These are phyloP conservation scores for Ormia ochracea DNA, from an alignment of 2,888 invertebrate genomes.

Conservation along the genomic window DNA sequence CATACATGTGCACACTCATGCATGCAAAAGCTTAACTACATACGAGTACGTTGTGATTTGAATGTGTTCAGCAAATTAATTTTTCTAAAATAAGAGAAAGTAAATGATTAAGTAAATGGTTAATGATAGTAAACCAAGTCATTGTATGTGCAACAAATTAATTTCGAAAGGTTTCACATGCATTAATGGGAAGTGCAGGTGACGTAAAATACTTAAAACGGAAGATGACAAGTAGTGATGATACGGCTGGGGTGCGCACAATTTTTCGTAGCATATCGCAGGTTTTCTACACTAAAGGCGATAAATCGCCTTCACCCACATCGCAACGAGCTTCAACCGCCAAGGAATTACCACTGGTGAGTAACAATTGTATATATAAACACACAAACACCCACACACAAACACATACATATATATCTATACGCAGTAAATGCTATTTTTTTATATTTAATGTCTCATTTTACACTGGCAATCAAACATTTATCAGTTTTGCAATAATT, in stretches of 20 bases:
- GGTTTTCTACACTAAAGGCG: conserved; percentile 68
- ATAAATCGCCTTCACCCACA: conserved; percentile 58
- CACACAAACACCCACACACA: too few species aligned
- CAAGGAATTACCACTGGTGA: conserved; percentile 48
- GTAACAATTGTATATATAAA: conserved; percentile 12
- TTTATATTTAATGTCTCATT: not conserved
- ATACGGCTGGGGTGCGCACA: conserved; percentile 67
- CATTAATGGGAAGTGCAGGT: not conserved
- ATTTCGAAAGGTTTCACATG: not conserved
- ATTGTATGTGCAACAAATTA: too few species aligned
- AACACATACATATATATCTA: not conserved
- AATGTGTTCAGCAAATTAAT: too few species aligned
- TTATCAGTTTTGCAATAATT: too few species aligned
- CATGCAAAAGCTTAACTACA: too few species aligned
- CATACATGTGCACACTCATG: too few species aligned
- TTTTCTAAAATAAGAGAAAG: too few species aligned
- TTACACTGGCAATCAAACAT: too few species aligned
- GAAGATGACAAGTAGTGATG: conserved; percentile 65
- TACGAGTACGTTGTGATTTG: too few species aligned
- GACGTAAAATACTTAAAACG: not conserved
- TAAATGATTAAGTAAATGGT: too few species aligned
- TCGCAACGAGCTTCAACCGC: conserved; percentile 10
- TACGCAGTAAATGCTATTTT: not conserved
- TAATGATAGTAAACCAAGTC: too few species aligned
- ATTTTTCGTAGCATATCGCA: conserved; percentile 73